Evolutionary conservation across 2,888 invertebrate genomes (phyloP), one percentile per base, ranked within the genome.

Genomic region (Neria commutata): DNA sequence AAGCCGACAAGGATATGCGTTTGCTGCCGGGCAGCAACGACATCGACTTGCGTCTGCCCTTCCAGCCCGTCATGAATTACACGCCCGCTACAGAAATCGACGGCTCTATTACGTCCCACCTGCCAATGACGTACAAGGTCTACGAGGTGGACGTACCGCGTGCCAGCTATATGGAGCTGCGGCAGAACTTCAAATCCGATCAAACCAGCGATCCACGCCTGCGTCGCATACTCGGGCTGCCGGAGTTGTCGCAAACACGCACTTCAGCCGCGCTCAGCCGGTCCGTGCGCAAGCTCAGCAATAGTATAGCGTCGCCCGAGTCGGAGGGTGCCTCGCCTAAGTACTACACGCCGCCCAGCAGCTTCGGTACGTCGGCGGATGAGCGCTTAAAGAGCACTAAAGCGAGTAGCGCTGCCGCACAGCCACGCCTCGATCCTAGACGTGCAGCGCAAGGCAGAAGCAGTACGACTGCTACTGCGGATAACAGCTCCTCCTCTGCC

Each of bases 41-140:
- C 73, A 87, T 91, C 33, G 94, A 93, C 81, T 85, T 94, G 64
- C 85, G 93, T 23, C 81, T 91, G 67, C 91, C 92, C 0, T 92
- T 93, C 73, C 91, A 92, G 77, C 88, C 90, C 8, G 87, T 90
- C 49, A 83, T 91, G n/a, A 88, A 91, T 68, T 92, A 92, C 76
- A 87, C 89, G 14, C 92, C 94, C 0, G 93, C 93, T 24, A 91
- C 89, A 0, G 94, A 94, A 83, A 93, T 94, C 62, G 91, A 93
- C 74, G 94, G 91, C 8, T 91, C 91, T 34, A 85, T 91, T 46
- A 88, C 88, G 53, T 89, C 91, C 42, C 93, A 94, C 77, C 87
- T 88, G 0, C 90, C 90, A 0, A 88, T 94, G 53, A 69, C 82
- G 0, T 94, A 90, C 84, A 88, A 87, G 76, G 83, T 85, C 14